Conservation (phyloP, 2,797 vertebrate species). For the Chiloscyllium punctatum region DNA sequence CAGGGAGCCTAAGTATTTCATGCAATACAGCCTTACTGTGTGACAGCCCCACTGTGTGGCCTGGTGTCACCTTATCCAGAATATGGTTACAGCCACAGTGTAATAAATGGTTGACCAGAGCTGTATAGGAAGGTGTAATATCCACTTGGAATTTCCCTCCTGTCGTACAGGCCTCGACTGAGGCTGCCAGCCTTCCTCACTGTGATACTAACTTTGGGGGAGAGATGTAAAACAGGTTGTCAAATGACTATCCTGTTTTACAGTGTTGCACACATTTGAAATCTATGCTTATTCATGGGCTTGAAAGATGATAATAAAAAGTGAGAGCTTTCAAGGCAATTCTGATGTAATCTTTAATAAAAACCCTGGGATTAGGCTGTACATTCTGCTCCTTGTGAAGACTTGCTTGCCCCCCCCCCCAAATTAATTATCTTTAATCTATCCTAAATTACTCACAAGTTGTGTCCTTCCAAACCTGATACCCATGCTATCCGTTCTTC, state of each 20-base stretch:
- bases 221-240: neutral
- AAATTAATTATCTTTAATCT: neutral
- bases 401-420: neutral
- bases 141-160: neutral
- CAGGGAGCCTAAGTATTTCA: neutral
- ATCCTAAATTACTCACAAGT: neutral
- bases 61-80: neutral
- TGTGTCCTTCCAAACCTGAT: neutral
- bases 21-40: neutral
- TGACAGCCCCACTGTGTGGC: neutral
- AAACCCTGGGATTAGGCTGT: neutral
- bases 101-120: neutral
- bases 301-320: neutral
- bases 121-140: neutral
- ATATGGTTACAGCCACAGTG: neutral
- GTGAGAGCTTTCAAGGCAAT: neutral
- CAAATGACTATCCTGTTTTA: neutral
- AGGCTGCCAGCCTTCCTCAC: neutral
- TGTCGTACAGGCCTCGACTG: neutral
- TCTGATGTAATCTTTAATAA: neutral
- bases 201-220: neutral
- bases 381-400: no score
- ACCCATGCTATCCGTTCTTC: no score
- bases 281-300: neutral
- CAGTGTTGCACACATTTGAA: neutral